A percentile compares a stretch with the other conserved stretches of the same genome.
These are phyloP conservation scores for Drosophila demipolita DNA, from an alignment of 2,888 invertebrate species.

Conservation along the genomic window DNA sequence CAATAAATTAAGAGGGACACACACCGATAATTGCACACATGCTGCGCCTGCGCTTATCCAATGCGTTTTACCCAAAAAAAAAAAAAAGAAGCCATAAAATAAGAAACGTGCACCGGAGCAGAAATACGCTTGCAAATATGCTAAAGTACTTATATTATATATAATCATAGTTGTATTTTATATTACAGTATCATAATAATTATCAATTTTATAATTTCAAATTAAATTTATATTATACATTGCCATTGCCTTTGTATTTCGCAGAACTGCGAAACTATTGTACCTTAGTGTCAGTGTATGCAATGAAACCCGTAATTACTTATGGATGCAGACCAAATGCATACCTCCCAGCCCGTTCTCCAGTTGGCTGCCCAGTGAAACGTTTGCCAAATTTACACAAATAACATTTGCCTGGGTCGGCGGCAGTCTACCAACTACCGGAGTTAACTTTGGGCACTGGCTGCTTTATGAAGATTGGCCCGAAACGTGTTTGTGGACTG, in stretches of 20 bases:
- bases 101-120: not conserved
- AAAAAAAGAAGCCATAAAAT: conserved; percentile 6
- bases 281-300: conserved; percentile 29
- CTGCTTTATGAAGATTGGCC: conserved; percentile 56
- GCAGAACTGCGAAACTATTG: conserved; percentile 2
- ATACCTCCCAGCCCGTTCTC: conserved; percentile 25
- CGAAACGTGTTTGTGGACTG: conserved; percentile 76
- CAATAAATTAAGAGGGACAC: conserved; percentile 72
- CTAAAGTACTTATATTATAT: not conserved
- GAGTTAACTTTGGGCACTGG: conserved; percentile 38
- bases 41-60: conserved; percentile 50
- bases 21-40: conserved; percentile 73
- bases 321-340: conserved; percentile 40
- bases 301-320: conserved; percentile 52
- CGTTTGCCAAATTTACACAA: conserved; percentile 79
- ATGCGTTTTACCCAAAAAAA: conserved; percentile 15
- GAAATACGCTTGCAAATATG: conserved; percentile 10
- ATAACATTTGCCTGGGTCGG: conserved; percentile 56
- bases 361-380: conserved; percentile 36
- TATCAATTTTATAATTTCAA: not conserved
- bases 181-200: not conserved
- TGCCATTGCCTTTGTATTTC: not conserved
- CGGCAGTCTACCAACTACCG: conserved; percentile 38
- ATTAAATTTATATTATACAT: not conserved
- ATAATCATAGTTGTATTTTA: not conserved